Evolutionary conservation across 2,797 vertebrate genomes (phyloP), one percentile per base, ranked within the genome.

Genomic region (Acropternis orthonyx): DNA sequence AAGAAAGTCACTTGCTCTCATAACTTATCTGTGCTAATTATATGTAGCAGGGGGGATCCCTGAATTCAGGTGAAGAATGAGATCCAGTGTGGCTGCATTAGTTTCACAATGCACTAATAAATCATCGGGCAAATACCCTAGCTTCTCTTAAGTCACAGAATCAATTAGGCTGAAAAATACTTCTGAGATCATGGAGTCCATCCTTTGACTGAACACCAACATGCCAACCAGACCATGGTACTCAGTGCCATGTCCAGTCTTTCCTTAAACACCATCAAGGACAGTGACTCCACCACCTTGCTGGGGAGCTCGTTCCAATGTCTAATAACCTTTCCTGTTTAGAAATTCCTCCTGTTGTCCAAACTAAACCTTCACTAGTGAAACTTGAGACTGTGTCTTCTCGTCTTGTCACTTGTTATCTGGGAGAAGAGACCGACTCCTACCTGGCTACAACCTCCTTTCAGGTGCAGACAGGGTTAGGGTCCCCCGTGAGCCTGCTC

Each of bases 181-280:
- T 20, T 30, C 59, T 21, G 19, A 59, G 14, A 34, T 1, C 37
- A 30, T 0, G 5, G 37, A 58, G 19, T 39, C 16, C 37, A 39
- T 8, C n/a, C n/a, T 27, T 5, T 12, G 13, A n/a, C n/a, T 0
- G 0, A 73, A n/a, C 19, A n/a, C 6, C 49, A n/a, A n/a, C 23
- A 17, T 28, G 16, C 20, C 12, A 66, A 66, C 37, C 20, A 44
- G 23, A 52, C 16, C 14, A 43, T 14, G 21, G 18, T n/a, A 65
- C 44, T 8, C 19, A 30, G 21, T 20, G n/a, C 21, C 37, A 72
- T 39, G 30, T 14, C 10, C 30, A 36, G 23, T n/a, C 27, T 18
- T 37, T 26, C 14, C 49, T 69, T 63, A n/a, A 63, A 63, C 39
- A 56, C 8, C n/a, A 24, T 14, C 30, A 59, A 26, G 17, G 18